A percentile compares a stretch with the other conserved stretches of the same genome.
These are phyloP conservation scores for Hydropsyche tenuis DNA, from an alignment of 1,140 invertebrate species.

Conservation along the genomic window DNA sequence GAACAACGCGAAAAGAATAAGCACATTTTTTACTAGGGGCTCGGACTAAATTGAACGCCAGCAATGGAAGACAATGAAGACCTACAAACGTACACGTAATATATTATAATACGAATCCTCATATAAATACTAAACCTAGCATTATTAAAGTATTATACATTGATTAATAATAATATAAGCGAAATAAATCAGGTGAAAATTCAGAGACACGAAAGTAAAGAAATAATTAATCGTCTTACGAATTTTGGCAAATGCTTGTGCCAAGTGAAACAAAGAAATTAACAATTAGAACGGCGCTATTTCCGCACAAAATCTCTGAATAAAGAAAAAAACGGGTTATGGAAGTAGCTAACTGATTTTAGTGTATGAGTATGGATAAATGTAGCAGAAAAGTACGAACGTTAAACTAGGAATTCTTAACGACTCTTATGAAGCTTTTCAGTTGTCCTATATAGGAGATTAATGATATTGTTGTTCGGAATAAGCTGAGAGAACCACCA, in stretches of 20 bases:
- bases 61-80: constrained; percentile 1
- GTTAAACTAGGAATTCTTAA: constrained; percentile 17
- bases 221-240: too few species aligned
- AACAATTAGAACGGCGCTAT: too few species aligned
- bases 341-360: too few species aligned
- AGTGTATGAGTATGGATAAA: background rate
- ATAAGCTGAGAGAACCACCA: background rate
- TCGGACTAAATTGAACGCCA: background rate
- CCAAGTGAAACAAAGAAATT: too few species aligned
- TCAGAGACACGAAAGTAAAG: too few species aligned
- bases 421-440: constrained; percentile 20
- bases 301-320: too few species aligned
- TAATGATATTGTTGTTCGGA: constrained; percentile 29
- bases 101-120: background rate
- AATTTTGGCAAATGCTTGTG: too few species aligned
- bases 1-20: constrained; percentile 22
- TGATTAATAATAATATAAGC: too few species aligned
- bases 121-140: too few species aligned
- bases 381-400: constrained; percentile 21
- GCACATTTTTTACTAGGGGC: constrained; percentile 12
- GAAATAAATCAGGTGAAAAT: too few species aligned
- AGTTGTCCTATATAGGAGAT: constrained; percentile 28
- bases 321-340: too few species aligned
- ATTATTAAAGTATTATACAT: too few species aligned
- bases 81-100: background rate